A percentile compares a stretch with the other conserved stretches of the same genome.
Evolutionary conservation across 2,113 vertebrate species (phyloP).

Genomic region (Nanger granti): DNA sequence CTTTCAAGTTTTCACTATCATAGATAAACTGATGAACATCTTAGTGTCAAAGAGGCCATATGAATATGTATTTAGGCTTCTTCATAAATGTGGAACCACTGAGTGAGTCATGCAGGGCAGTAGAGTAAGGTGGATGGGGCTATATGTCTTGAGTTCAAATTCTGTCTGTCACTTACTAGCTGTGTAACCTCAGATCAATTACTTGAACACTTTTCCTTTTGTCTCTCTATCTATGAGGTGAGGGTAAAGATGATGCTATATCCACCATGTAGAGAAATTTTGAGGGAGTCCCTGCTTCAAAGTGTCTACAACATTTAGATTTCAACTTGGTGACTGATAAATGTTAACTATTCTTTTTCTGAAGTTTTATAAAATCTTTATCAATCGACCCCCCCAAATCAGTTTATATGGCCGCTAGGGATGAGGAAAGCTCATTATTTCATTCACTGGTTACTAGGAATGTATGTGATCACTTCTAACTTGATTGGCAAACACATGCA

Average conservation of each 20-base stretch:
- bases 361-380: neutral
- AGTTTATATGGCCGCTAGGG: too few species aligned
- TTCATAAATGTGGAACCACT: neutral
- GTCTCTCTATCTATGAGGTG: too few species aligned
- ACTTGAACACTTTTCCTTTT: neutral
- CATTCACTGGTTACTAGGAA: neutral
- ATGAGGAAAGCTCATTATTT: neutral
- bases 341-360: neutral
- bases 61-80: rapidly evolving
- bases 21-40: too few species aligned
- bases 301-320: too few species aligned
- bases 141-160: neutral
- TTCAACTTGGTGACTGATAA: neutral
- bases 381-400: neutral
- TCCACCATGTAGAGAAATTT: rapidly evolving
- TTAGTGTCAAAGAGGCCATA: neutral
- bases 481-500: neutral
- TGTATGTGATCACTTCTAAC: neutral
- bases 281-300: rapidly evolving
- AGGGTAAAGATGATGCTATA: rapidly evolving
- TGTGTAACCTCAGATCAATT: rapidly evolving
- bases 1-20: neutral
- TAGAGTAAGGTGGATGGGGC: rapidly evolving
- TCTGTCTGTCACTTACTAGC: neutral
- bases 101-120: rapidly evolving